Conservation (phyloP, 2,888 invertebrate species). For the Chrysolina haemoptera region DNA sequence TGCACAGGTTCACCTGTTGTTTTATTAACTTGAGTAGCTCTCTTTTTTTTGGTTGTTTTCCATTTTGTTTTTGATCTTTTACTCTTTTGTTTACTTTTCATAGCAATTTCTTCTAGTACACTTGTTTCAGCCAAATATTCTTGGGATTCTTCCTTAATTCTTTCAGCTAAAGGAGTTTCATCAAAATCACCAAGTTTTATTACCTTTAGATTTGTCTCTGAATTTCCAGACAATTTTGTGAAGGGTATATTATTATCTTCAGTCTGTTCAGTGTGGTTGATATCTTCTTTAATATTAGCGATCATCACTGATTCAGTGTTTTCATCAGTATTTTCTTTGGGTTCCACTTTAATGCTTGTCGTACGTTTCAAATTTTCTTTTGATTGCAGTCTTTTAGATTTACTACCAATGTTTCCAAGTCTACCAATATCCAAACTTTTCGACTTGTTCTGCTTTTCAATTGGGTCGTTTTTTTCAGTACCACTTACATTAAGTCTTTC, state of each 20-base stretch:
- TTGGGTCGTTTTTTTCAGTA: background rate
- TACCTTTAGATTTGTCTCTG: background rate
- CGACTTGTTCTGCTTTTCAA: background rate
- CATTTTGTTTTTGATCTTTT: background rate
- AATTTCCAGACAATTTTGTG: background rate
- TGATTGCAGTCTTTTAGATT: background rate
- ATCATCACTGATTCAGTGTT: background rate
- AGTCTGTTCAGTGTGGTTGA: background rate
- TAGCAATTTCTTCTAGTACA: background rate
- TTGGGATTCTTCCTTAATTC: slow-evolving; percentile 16
- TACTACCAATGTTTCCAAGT: background rate
- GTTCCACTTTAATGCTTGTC: background rate
- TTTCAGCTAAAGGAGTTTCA: slow-evolving; percentile 26
- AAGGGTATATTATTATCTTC: slow-evolving; percentile 1
- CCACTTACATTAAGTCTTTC: slow-evolving; percentile 1
- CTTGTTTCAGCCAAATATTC: background rate
- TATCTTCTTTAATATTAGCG: background rate
- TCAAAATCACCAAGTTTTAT: slow-evolving; percentile 15
- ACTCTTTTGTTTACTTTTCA: background rate
- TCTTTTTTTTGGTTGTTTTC: background rate
- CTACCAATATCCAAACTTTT: background rate
- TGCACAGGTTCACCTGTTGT: background rate
- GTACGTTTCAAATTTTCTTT: background rate
- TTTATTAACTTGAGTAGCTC: background rate
- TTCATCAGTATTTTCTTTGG: background rate